Evolutionary conservation across 2,888 invertebrate species (phyloP), one percentile per base, ranked within the genome.

Genomic region (Drosophila melanosoma): DNA sequence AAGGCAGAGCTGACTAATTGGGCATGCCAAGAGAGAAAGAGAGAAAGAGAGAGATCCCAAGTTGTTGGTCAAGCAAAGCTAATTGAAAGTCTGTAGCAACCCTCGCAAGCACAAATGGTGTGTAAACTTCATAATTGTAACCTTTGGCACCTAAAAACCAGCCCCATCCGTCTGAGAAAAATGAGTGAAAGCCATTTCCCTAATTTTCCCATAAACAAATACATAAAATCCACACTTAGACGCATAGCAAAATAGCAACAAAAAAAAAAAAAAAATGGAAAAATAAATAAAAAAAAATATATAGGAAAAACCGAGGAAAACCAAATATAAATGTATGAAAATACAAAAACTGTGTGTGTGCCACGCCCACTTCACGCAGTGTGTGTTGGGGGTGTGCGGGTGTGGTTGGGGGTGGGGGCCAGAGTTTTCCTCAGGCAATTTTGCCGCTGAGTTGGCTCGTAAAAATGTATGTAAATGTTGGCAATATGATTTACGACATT

Each of bases 161-260:
- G 35, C 48, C 32, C 33, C 17, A 71, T 63, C 42, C 65, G 32
- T 20, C 33, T n/a, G 38, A 48, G 74, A 83, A 83, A 78, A 88
- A 79, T 73, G 87, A 83, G 89, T 82, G 75, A 86, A 77, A 88
- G 89, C 87, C 83, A 87, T 85, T 91, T 87, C 76, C 91, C 82
- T 91, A 91, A 90, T 91, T 91, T 91, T 87, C 86, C 89, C 91
- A 91, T 91, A 91, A 91, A 91, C 90, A 90, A 86, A 84, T 77
- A 84, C 90, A 90, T 91, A 91, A 91, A 91, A 91, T 91, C 90
- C 91, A 91, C 91, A 91, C 91, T 91, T 91, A 76, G 83, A 87
- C 74, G 75, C 72, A 66, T 32, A 72, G 73, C 81, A 62, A 73
- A 82, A 82, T 58, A 69, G 35, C 49, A 49, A 33, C 29, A 38